A percentile compares a stretch with the other conserved stretches of the same genome.
Evolutionary conservation across 2,797 vertebrate genomes (phyloP).

Genomic region (Capromys pilorides): DNA sequence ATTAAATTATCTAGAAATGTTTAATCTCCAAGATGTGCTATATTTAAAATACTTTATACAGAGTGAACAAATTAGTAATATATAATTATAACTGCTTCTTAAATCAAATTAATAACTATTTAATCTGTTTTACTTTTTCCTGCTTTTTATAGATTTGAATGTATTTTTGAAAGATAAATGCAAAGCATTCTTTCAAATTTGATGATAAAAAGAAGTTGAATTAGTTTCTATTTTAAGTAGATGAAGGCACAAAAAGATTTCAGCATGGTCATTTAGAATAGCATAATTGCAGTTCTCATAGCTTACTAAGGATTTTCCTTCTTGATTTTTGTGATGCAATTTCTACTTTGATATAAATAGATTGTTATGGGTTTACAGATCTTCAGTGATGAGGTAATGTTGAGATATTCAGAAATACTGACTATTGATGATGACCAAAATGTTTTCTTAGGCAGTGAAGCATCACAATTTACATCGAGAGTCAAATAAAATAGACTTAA

Average conservation of each 20-base stretch:
- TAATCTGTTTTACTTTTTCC: slow-evolving; percentile 9
- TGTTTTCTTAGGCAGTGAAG: not conserved
- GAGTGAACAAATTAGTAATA: slow-evolving; percentile 16
- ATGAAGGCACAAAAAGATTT: not conserved
- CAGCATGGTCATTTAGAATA: not conserved
- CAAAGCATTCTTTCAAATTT: slow-evolving; percentile 27
- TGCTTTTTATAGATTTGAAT: slow-evolving; percentile 27
- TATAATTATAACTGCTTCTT: not conserved
- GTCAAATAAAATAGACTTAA: slow-evolving; percentile 4
- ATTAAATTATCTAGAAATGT: not conserved
- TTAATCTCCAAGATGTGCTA: slow-evolving; percentile 31
- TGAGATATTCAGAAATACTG: slow-evolving; percentile 3
- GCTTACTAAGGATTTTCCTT: not conserved
- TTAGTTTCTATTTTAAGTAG: slow-evolving; percentile 45
- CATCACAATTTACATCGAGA: not conserved
- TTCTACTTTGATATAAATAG: slow-evolving; percentile 27
- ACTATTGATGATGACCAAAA: not conserved
- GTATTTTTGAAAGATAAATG: slow-evolving; percentile 14
- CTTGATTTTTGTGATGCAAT: not conserved
- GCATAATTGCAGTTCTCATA: slow-evolving; percentile 18
- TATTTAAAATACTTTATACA: not conserved
- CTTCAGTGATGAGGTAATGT: not conserved
- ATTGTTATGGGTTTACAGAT: not conserved
- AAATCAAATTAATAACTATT: slow-evolving; percentile 19
- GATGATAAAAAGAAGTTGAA: not conserved